Conservation (phyloP, 2,888 invertebrate genomes). For the Drosophila anceps region DNA sequence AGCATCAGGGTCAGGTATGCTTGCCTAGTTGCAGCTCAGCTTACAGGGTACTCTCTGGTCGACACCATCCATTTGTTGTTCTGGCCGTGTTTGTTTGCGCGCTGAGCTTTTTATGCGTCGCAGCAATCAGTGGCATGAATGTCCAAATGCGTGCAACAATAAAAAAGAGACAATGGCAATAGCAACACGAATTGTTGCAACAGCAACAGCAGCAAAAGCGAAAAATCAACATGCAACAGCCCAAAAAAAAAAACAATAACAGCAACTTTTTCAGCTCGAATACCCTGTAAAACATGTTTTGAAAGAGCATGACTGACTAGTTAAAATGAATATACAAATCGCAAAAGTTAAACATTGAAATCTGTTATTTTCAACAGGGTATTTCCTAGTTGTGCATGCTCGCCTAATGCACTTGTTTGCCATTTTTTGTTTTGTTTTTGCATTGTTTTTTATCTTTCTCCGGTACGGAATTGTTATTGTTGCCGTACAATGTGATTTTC, state of each 20-base stretch:
- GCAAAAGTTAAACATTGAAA: too few species aligned
- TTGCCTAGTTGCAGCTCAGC: neutral
- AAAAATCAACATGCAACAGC: conserved; percentile 73
- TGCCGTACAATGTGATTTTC: conserved; percentile 75
- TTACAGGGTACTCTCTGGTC: conserved; percentile 11
- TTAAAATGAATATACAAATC: neutral
- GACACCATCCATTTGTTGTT: neutral
- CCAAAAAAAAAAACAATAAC: conserved; percentile 40
- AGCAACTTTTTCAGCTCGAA: conserved; percentile 17
- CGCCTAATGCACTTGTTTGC: conserved; percentile 1
- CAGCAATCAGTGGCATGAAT: conserved; percentile 72
- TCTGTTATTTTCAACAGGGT: too few species aligned
- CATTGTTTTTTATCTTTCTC: conserved; percentile 29
- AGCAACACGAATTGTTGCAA: conserved; percentile 23
- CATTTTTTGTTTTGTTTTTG: conserved; percentile 31
- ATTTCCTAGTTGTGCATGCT: neutral
- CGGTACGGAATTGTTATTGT: conserved; percentile 57
- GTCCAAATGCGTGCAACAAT: conserved; percentile 53
- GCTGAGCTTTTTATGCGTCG: conserved; percentile 62
- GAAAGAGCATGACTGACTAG: neutral
- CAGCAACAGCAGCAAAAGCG: conserved; percentile 29
- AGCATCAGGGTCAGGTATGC: neutral
- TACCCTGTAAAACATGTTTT: conserved; percentile 7
- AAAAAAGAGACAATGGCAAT: conserved; percentile 32
- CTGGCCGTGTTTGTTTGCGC: conserved; percentile 5